A percentile compares a stretch with the other conserved stretches of the same genome.
Evolutionary conservation across 2,113 vertebrate species (phyloP).

Genomic region (Arizona elegans): DNA sequence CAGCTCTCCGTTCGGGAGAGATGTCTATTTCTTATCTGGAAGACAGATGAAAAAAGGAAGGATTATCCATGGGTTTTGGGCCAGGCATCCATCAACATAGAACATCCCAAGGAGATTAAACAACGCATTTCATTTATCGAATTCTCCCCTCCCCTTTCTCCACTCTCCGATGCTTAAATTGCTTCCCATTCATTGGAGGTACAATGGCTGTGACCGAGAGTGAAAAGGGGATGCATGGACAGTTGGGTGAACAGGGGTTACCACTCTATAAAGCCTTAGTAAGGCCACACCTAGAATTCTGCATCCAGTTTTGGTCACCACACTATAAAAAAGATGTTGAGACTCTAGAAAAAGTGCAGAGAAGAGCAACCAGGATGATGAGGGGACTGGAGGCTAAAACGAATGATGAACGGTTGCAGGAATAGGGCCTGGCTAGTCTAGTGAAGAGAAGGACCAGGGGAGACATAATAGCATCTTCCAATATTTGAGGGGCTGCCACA

Average conservation of each 20-base stretch:
- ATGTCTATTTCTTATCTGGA: not conserved
- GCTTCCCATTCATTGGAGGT: not conserved
- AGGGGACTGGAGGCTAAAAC: too few relatives aligned
- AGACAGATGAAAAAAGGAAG: not conserved
- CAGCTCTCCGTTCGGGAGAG: not conserved
- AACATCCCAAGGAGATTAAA: not conserved
- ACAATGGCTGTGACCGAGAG: fast-evolving
- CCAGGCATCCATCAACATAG: not conserved
- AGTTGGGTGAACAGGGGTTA: not conserved
- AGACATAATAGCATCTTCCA: too few relatives aligned
- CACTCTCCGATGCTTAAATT: not conserved
- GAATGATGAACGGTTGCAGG: too few relatives aligned
- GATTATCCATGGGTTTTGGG: not conserved
- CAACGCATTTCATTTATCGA: not conserved
- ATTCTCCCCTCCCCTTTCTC: not conserved
- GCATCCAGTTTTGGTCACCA: too few relatives aligned
- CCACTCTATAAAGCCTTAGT: too few relatives aligned
- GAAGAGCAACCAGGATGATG: too few relatives aligned
- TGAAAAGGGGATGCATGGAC: not conserved
- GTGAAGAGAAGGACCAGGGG: too few relatives aligned
- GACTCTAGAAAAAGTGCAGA: too few relatives aligned
- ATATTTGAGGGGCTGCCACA: too few relatives aligned
- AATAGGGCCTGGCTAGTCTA: too few relatives aligned
- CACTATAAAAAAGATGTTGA: too few relatives aligned
- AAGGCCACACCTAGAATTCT: too few relatives aligned